Conservation (phyloP, 2,888 invertebrate species). For the Ochropleura leucogaster region DNA sequence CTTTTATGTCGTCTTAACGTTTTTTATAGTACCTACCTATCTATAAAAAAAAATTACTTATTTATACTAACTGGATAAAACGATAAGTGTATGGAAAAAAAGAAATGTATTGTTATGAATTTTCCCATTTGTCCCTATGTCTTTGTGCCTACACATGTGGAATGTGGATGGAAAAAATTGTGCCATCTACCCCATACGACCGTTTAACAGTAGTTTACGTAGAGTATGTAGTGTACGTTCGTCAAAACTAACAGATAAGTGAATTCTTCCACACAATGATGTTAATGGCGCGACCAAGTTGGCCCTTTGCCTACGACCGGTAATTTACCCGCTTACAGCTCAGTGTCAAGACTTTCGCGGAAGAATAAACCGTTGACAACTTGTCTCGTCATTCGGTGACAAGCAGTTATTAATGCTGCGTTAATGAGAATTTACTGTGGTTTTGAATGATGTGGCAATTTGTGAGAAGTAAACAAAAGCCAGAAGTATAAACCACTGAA, state of each 20-base stretch:
- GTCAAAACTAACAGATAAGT: constrained; percentile 24
- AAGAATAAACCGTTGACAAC: constrained; percentile 43
- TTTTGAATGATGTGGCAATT: constrained; percentile 9
- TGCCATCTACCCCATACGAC: not conserved
- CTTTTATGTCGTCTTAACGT: not conserved
- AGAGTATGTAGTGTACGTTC: not conserved
- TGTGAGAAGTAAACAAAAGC: not conserved
- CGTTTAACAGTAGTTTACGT: not conserved
- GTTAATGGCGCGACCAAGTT: constrained; percentile 59
- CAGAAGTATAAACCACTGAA: not conserved
- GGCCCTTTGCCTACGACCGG: constrained; percentile 65
- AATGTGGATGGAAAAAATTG: not conserved
- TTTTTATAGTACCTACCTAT: not conserved
- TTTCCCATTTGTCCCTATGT: not conserved
- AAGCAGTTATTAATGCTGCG: constrained; percentile 20
- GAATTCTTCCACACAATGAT: constrained; percentile 48
- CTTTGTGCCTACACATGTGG: not conserved
- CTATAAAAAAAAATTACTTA: too few relatives aligned
- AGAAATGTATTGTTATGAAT: not conserved
- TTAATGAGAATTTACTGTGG: not conserved
- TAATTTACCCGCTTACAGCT: constrained; percentile 46
- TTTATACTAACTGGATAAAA: too few relatives aligned
- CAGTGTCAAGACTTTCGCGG: constrained; percentile 45
- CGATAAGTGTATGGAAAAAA: too few relatives aligned
- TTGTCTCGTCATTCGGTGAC: constrained; percentile 40